Conservation (phyloP, 2,113 vertebrate genomes). For the Bos javanicus region DNA sequence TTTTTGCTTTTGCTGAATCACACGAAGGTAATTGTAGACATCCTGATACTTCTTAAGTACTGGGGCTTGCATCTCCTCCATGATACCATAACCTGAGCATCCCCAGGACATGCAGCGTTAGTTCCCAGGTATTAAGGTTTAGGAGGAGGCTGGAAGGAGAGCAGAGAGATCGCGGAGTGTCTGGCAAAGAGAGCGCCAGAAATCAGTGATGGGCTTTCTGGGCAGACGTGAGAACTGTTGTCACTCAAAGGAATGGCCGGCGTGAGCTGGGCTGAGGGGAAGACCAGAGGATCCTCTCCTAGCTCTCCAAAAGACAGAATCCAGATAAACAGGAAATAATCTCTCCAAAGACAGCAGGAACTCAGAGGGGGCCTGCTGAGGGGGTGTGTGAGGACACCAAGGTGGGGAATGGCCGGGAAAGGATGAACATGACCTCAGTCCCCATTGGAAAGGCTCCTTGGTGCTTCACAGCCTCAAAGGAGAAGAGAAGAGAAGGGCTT, state of each 20-base stretch:
- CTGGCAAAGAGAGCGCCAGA: neutral
- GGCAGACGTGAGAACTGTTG: neutral
- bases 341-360: neutral
- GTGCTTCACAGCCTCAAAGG: neutral
- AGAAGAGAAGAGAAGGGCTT: neutral
- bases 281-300: neutral
- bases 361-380: neutral
- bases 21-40: neutral
- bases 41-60: neutral
- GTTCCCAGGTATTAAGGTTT: neutral
- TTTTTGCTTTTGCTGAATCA: neutral
- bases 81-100: rapidly evolving
- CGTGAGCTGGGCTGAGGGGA: rapidly evolving
- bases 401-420: neutral
- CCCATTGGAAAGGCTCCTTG: neutral
- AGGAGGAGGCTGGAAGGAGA: neutral
- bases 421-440: neutral
- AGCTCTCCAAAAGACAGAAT: neutral
- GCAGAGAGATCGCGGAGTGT: neutral
- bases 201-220: neutral
- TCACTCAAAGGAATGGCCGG: neutral
- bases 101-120: neutral
- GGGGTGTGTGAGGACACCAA: neutral
- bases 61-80: neutral
- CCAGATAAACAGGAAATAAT: neutral